phyloP scores from a whole-genome alignment of 2,797 vertebrate species.

The Anabas testudineus region DNA sequence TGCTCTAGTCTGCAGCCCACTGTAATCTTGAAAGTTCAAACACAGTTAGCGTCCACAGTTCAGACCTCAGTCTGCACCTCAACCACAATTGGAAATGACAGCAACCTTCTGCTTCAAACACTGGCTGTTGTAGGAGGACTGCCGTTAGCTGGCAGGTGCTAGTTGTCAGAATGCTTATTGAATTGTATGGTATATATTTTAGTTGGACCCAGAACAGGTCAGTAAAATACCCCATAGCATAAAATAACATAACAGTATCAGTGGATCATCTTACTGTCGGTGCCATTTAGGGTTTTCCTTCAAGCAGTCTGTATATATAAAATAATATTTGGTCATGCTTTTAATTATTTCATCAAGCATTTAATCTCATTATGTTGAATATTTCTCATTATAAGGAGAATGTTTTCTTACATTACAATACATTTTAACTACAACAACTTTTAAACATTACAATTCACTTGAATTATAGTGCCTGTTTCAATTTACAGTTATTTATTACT shows the following conservation, averaged over 20 bases:
- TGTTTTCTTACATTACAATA: background rate
- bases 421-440: too few species aligned
- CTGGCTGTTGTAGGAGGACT: constrained; percentile 1
- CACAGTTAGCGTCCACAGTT: constrained; percentile 34
- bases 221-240: too few species aligned
- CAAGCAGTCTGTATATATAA: background rate
- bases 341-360: too few species aligned
- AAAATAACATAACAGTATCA: too few species aligned
- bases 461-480: too few species aligned
- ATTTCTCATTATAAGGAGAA: background rate
- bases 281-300: too few species aligned
- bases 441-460: too few species aligned
- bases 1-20: constrained; percentile 2
- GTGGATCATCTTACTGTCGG: too few species aligned
- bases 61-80: constrained; percentile 17
- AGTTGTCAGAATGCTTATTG: too few species aligned
- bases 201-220: too few species aligned
- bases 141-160: background rate
- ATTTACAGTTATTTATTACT: too few species aligned
- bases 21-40: constrained; percentile 60
- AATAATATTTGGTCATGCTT: background rate
- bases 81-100: constrained; percentile 53
- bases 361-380: background rate
- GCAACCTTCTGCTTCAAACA: constrained; percentile 36
- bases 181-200: too few species aligned